phyloP scores from a whole-genome alignment of 2,113 vertebrate genomes.

The Miniopterus natalensis region DNA sequence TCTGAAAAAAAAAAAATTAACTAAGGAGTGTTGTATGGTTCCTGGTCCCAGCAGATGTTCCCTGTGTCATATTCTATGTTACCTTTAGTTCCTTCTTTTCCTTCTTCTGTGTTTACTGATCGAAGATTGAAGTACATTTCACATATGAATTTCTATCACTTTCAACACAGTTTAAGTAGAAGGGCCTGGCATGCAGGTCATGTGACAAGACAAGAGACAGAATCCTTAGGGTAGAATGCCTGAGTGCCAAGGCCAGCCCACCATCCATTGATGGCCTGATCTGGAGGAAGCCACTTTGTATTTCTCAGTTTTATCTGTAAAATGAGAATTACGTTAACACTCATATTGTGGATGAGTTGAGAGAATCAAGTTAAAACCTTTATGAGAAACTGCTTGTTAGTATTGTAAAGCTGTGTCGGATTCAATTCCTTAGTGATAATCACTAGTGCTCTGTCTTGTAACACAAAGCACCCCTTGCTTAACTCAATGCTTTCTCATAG shows the following conservation, averaged over 20 bases:
- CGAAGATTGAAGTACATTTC: neutral
- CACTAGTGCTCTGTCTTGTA: neutral
- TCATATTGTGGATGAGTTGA: neutral
- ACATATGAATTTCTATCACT: neutral
- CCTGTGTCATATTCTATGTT: neutral
- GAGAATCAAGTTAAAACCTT: conserved; percentile 29
- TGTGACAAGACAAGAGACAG: neutral
- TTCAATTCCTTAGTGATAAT: neutral
- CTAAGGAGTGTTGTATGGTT: neutral
- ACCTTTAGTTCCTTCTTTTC: neutral
- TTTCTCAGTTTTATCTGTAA: neutral
- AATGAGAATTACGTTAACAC: neutral
- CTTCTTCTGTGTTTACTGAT: neutral
- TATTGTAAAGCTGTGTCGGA: neutral
- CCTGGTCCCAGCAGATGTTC: neutral
- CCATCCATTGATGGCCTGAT: neutral
- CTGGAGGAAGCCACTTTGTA: neutral
- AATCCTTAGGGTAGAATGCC: neutral
- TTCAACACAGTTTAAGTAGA: neutral
- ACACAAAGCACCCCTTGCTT: neutral
- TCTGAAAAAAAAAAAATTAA: neutral
- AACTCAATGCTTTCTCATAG: neutral
- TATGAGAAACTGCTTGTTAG: neutral
- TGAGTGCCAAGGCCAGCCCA: neutral
- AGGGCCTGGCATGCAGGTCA: neutral